Evolutionary conservation across 2,797 vertebrate genomes (phyloP), one percentile per base, ranked within the genome.

Genomic region (Trichosurus vulpecula): DNA sequence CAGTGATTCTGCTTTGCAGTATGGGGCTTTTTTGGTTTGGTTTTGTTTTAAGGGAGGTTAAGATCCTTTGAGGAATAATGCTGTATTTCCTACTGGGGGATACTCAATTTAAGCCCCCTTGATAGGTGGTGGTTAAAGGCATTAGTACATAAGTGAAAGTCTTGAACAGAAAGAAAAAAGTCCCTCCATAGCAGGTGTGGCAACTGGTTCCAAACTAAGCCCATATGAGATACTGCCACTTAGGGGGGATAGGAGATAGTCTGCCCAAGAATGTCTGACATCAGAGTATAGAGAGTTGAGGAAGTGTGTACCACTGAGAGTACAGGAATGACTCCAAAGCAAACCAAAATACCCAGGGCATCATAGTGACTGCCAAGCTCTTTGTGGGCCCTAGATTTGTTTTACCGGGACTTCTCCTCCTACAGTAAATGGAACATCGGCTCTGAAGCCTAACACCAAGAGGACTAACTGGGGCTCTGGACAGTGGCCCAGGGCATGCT

Each of bases 31-130:
- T 8, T 27, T 25, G 56, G 53, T 56, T 92, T 52, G 91, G 90
- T 93, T 56, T 92, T 92, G 56, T 54, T 92, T 57, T 90, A 93
- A 74, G 11, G 51, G 74, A 47, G 91, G 41, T 30, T n/a, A 93
- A 81, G 35, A 0, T 35, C 47, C 58, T 54, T 93, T n/a, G 61
- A 52, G 35, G 12, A 55, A 3, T 19, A 54, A 10, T 14, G 81
- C 9, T 52, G 54, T 90, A 55, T 91, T 41, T 54, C 91, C 57
- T 91, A 91, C 29, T 10, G 3, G 16, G 27, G n/a, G n/a, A n/a
- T 58, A 13, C 11, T 58, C 30, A 58, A 31, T 31, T 10, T 13
- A 58, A 58, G 57, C n/a, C 91, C 19, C 8, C 35, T n/a, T 35
- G 31, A 6, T 90, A 81, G 6, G 41, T 0, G 6, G 35, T 0